phyloP scores from a whole-genome alignment of 2,888 invertebrate genomes.

The Melinopterus prodromus region DNA sequence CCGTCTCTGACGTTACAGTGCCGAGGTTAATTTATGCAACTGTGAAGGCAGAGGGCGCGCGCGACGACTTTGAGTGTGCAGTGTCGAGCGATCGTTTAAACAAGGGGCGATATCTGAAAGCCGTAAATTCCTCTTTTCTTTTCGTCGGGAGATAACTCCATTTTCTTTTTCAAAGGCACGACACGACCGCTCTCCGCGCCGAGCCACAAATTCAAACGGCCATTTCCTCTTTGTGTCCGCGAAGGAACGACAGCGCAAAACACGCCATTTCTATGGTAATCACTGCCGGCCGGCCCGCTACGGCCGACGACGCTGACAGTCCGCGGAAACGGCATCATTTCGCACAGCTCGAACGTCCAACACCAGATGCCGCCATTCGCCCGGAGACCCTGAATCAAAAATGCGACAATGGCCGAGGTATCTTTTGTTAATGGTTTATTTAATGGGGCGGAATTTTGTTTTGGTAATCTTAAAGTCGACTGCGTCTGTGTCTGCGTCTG shows the following conservation, averaged over 20 bases:
- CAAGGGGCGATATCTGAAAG: slow-evolving; percentile 10
- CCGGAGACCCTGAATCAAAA: not conserved
- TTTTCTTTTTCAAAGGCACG: slow-evolving; percentile 37
- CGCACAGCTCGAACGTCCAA: slow-evolving; percentile 36
- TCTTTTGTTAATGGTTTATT: not conserved
- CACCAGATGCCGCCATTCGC: not conserved
- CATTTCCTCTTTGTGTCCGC: slow-evolving; percentile 47
- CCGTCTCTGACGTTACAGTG: not conserved
- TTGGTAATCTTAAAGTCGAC: not conserved
- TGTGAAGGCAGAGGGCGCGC: not conserved
- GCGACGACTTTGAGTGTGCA: slow-evolving; percentile 11
- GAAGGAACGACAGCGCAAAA: slow-evolving; percentile 43
- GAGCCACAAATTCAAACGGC: slow-evolving; percentile 45
- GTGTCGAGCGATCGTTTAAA: slow-evolving; percentile 17
- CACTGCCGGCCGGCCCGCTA: slow-evolving; percentile 37
- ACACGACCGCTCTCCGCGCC: slow-evolving; percentile 31
- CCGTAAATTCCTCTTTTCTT: slow-evolving; percentile 26
- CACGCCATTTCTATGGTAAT: slow-evolving; percentile 48
- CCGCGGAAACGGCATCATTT: slow-evolving; percentile 41
- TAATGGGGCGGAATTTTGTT: not conserved
- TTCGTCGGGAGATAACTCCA: slow-evolving; percentile 29
- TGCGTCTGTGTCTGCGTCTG: no score
- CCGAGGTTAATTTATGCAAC: not conserved
- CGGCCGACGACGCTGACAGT: not conserved
- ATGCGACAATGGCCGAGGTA: not conserved